Evolutionary conservation across 2,888 invertebrate genomes (phyloP), one percentile per base, ranked within the genome.

Genomic region (Oasisia sp.): DNA sequence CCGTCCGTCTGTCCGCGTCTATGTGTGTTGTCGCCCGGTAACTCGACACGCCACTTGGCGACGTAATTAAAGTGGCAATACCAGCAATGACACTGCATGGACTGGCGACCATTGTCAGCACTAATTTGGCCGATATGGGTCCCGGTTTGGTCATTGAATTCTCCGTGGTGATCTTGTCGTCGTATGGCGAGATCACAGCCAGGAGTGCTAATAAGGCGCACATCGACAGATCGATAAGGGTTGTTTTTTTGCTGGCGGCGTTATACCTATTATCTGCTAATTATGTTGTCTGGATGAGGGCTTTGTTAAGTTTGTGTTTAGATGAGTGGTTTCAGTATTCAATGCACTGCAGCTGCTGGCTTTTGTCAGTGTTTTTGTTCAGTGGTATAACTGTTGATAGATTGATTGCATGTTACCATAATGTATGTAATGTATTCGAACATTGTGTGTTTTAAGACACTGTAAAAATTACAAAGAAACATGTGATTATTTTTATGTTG

Each of bases 41-140:
- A 74, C 74, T 74, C 27, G 74, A 74, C 74, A 74, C 74, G 27
- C 27, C 74, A 74, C 74, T 74, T 74, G 74, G 3, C n/a, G 74
- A 74, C 74, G 74, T 74, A 74, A 74, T 74, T 74, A 74, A 74
- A 74, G 74, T 74, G 74, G 74, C 74, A 27, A 74, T n/a, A 27
- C 74, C 27, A n/a, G 74, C 74, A 27, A 74, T 74, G 7, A n/a
- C 74, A 4, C 27, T 27, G n/a, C 74, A 74, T 74, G 74, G 7
- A 74, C 19, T 74, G 19, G 74, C 2, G 27, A 27, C 74, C 74
- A 74, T 74, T 74, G 74, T 74, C 74, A 74, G 14, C 27, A 74
- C 74, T 74, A 74, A 74, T 74, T 74, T 74, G 27, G 19, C 74
- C n/a, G 19, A 27, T 19, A 27, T 74, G 74, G 19, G 74, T 19